phyloP scores from a whole-genome alignment of 2,888 invertebrate species.

The Meteorus colon region DNA sequence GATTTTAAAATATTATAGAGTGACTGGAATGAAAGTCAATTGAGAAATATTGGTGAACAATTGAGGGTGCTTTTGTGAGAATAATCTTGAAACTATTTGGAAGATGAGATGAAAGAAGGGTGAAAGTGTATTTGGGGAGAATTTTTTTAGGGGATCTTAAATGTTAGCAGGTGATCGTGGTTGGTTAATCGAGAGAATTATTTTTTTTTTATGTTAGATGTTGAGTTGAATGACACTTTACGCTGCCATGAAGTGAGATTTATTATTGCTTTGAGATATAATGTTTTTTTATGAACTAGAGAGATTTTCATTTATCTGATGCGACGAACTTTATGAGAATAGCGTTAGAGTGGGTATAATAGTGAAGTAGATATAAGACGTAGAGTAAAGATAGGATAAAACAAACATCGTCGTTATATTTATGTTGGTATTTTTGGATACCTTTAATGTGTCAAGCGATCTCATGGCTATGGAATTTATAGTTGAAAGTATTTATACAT shows the following conservation, averaged over 20 bases:
- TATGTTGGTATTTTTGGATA: conserved; percentile 43
- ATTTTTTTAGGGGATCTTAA: background rate
- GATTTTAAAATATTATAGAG: background rate
- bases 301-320: background rate
- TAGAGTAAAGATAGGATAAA: conserved; percentile 22
- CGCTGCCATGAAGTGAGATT: background rate
- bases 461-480: conserved; percentile 14
- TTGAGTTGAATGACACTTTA: conserved; percentile 32
- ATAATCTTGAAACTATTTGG: background rate
- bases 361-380: conserved; percentile 50
- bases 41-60: background rate
- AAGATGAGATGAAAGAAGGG: background rate
- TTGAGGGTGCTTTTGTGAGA: background rate
- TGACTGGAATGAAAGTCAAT: background rate
- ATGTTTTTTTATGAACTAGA: background rate
- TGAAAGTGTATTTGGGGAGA: background rate
- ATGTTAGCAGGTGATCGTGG: background rate
- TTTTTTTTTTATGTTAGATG: conserved; percentile 24
- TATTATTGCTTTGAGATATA: background rate
- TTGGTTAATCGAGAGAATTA: conserved; percentile 28
- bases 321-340: conserved; percentile 11
- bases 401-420: background rate
- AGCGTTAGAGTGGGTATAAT: background rate
- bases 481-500: too few relatives aligned
- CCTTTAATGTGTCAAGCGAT: conserved; percentile 5